Evolutionary conservation across 2,888 invertebrate genomes (phyloP), one percentile per base, ranked within the genome.

Genomic region (Andrena flavipes): DNA sequence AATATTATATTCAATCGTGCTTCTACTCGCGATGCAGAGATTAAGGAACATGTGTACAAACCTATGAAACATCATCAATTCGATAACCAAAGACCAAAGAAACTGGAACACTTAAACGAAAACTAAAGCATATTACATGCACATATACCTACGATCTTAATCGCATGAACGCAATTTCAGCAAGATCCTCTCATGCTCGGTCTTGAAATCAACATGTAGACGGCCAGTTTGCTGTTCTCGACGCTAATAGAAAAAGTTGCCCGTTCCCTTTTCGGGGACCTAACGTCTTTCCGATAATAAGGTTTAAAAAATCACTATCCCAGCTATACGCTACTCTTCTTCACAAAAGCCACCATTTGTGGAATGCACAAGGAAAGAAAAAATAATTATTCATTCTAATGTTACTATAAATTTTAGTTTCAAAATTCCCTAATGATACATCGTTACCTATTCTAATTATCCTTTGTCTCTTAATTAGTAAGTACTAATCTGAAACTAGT

Each of bases 211-310:
- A 30, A 35, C 42, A 30, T 60, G 69, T 26, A 60, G 69, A 72
- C 56, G 30, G 60, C 67, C 64, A 42, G 62, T 54, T 67, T 79
- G 60, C 71, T 54, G n/a, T 35, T 69, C 64, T 70, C 54, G 26
- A 56, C 10, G 65, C 77, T 81, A 86, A 84, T 84, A 75, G 75
- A 81, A 77, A 81, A 88, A 87, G 70, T 87, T 87, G 60, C 56
- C 63, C 62, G 63, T 56, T 29, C 64, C 42, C 48, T 5, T 67
- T 51, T 56, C 30, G 65, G 83, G 84, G 85, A 86, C 81, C 84
- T 84, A 84, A 84, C 84, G 80, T 76, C 87, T 89, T 89, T 85
- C 85, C 89, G 87, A 90, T 89, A 84, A 87, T 85, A 87, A 88
- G 89, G 87, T 90, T 90, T 79, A 65, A 76, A 70, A 73, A 84